Base-by-base conservation (phyloP, 2,797 vertebrate genomes). In the Acanthiza pusilla region DNA sequence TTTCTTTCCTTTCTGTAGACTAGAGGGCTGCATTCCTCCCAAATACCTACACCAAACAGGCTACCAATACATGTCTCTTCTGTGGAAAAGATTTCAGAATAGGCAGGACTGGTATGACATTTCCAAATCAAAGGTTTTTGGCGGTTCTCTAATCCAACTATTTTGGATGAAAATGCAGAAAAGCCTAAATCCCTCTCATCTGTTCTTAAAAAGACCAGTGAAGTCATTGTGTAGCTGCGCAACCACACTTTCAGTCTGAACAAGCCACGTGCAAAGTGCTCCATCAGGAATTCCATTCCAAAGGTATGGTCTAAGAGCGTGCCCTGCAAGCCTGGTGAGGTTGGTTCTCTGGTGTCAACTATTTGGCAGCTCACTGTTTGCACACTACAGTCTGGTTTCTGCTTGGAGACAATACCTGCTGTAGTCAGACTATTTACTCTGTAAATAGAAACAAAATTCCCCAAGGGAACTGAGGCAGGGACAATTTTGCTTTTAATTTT, bases 401-500 rank as follows among this genome's bases (percentile, higher is more conserved):
- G 29, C 86, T 82, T 96, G 26, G 77, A 91, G 74, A 93, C 88
- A 95, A 85, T 90, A 80, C 43, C 78, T 85, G 55, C 57, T 81
- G 47, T 36, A 90, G 13, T 68, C 71, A 71, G 36, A 50, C 77
- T 92, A 66, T 23, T 2, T 67, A 45, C 34, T 84, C 45, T 76
- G 70, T 84, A 96, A 92, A 95, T 27, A 95, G 95, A 92, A 96
- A 91, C 29, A 84, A 79, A 88, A 92, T 62, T 91, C 88, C 50
- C 36, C 40, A 61, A 65, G 55, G 22, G 20, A 77, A 78, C 16
- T 5, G 8, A 91, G 45, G 38, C 42, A 92, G 45, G 0, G 1
- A 68, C 50, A 67, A 67, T 10, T 74, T 89, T 73, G 5, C 9
- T 90, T 85, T 84, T 67, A 67, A 79, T 55, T 92, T 73, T 92